These are phyloP conservation scores for Drosophila triauraria DNA, from an alignment of 1,140 invertebrate genomes.

Conservation along the genomic window DNA sequence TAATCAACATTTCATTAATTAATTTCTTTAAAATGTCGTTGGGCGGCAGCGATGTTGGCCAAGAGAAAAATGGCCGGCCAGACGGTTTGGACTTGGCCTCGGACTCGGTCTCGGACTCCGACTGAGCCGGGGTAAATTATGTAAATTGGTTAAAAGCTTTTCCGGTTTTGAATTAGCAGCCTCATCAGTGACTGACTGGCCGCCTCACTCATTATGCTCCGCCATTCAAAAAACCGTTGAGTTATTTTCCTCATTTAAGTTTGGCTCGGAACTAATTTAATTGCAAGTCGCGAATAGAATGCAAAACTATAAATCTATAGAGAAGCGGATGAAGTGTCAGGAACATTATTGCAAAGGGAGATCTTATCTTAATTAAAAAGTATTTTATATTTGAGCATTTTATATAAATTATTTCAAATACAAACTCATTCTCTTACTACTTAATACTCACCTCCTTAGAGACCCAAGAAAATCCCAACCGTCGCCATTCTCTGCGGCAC, in stretches of 20 bases:
- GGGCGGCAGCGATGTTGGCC: slow-evolving; percentile 28
- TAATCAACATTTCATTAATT: slow-evolving; percentile 84
- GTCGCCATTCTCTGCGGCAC: slow-evolving; percentile 15
- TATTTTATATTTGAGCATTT: not conserved
- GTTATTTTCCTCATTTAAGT: slow-evolving; percentile 50
- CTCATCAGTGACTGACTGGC: slow-evolving; percentile 65
- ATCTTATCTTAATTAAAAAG: not conserved
- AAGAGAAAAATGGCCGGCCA: slow-evolving; percentile 70
- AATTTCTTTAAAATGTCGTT: slow-evolving; percentile 83
- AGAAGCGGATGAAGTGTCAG: not conserved
- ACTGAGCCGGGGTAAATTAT: slow-evolving; percentile 70
- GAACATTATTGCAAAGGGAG: not conserved
- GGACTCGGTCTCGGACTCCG: slow-evolving; percentile 2
- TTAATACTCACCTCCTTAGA: too few relatives aligned
- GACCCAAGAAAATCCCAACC: not conserved
- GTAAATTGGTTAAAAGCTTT: slow-evolving; percentile 84
- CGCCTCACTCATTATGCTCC: slow-evolving; percentile 63
- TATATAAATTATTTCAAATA: not conserved
- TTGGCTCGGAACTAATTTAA: slow-evolving; percentile 49
- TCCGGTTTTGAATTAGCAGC: slow-evolving; percentile 83
- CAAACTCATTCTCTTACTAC: too few relatives aligned
- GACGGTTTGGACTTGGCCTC: slow-evolving; percentile 45
- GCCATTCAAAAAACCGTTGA: slow-evolving; percentile 53
- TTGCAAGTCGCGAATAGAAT: slow-evolving; percentile 22
- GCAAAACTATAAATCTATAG: slow-evolving; percentile 22